These are phyloP conservation scores for Cancer borealis DNA, from an alignment of 2,888 invertebrate species.

Conservation along the genomic window DNA sequence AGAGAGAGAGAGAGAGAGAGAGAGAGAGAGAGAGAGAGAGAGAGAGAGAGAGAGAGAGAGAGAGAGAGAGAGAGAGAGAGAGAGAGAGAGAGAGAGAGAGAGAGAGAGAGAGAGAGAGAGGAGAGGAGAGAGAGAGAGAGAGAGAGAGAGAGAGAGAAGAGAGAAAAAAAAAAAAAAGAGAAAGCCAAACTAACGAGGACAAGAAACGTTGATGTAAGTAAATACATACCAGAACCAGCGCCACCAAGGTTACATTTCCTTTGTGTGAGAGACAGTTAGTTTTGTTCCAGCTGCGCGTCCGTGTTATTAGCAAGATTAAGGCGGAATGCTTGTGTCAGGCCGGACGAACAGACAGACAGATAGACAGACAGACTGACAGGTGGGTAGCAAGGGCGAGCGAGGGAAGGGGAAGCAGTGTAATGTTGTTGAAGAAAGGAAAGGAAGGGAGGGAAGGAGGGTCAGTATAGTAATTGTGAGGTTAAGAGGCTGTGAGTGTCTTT, in stretches of 20 bases:
- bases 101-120: not conserved
- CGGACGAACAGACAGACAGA: too few species aligned
- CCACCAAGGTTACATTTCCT: too few species aligned
- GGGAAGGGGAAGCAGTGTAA: not conserved
- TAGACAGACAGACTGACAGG: not conserved
- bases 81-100: not conserved
- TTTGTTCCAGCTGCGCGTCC: not conserved
- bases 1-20: not conserved
- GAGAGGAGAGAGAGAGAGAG: not conserved
- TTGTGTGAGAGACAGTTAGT: not conserved
- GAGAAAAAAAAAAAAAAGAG: too few species aligned
- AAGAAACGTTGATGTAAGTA: too few species aligned
- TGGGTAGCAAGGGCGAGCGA: not conserved
- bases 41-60: not conserved
- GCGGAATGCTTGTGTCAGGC: not conserved
- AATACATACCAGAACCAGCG: too few species aligned
- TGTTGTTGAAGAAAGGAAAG: not conserved
- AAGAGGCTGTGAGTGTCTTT: not conserved
- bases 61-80: not conserved
- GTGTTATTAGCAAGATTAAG: slow-evolving; percentile 15
- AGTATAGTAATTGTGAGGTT: not conserved
- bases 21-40: not conserved
- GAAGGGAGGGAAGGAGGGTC: not conserved
- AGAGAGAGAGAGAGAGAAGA: not conserved
- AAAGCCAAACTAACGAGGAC: too few species aligned